Base-by-base conservation (phyloP, 2,888 invertebrate species). In the Artemia sp. region DNA sequence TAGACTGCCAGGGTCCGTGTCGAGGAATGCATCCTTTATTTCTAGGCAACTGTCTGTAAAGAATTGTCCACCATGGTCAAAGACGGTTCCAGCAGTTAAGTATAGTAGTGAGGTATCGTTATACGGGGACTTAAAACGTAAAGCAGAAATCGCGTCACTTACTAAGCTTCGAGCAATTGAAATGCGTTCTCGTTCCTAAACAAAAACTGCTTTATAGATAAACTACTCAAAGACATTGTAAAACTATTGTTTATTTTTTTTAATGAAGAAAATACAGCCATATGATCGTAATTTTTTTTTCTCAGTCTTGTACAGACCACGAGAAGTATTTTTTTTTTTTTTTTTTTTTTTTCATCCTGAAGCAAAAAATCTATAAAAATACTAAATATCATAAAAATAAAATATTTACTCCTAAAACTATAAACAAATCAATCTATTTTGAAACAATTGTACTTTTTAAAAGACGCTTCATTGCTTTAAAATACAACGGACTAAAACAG, bases 31-130 rank as follows among this genome's bases (percentile, higher is more conserved):
- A 68, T 66, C 51, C 66, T 69, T 51, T 53, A 71, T 10, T 73
- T 77, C 72, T 75, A 77, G 75, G 75, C 80, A 76, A 74, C 79
- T 73, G 74, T 74, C 68, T 73, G 81, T 78, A 73, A 82, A 73
- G 79, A 73, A 71, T 78, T 78, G 73, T 84, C 83, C 74, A 85
- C 85, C 71, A 84, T 78, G 24, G 85, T 83, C 7, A 88, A 84
- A 51, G 87, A 89, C n/a, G 86, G 83, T 0, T 90, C 87, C 58
- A 97, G 81, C 2, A 85, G 84, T 11, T 92, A 98, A 83, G 77
- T 93, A 85, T 64, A 98, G 82, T 72, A 97, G 85, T 81, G 97
- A 98, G 67, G 90, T 88, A 78, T 97, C 96, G 0, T 96, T 95
- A 73, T 97, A 86, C 52, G 87, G 88, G 12, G 88, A 88, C 81